These are phyloP conservation scores for Pseudochromis fuscus DNA, from an alignment of 2,797 vertebrate species.

Conservation along the genomic window DNA sequence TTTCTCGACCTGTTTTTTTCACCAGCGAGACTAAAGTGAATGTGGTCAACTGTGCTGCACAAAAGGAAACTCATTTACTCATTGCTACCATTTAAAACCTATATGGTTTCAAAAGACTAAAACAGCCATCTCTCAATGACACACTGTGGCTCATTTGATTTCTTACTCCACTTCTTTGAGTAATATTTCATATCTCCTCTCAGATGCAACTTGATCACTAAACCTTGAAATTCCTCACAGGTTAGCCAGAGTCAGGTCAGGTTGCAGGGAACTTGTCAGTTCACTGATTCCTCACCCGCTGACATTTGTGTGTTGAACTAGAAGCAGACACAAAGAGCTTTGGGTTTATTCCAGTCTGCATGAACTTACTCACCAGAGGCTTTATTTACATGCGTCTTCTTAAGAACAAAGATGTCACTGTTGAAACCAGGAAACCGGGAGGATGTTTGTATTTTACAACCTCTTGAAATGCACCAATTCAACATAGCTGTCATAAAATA, in stretches of 20 bases:
- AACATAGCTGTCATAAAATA: no score
- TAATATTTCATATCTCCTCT: slow-evolving; percentile 52
- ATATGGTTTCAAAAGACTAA: slow-evolving; percentile 13
- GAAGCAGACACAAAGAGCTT: slow-evolving; percentile 51
- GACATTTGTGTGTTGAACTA: slow-evolving; percentile 59
- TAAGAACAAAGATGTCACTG: slow-evolving; percentile 32
- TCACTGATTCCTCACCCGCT: slow-evolving; percentile 44
- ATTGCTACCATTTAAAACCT: neutral
- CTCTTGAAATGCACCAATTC: neutral
- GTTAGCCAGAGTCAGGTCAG: slow-evolving; percentile 55
- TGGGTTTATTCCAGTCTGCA: slow-evolving; percentile 32
- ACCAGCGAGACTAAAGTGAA: neutral
- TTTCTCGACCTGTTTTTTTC: slow-evolving; percentile 23
- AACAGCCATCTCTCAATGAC: neutral
- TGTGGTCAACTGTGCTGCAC: slow-evolving; percentile 2
- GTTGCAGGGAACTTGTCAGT: slow-evolving; percentile 55
- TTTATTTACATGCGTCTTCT: slow-evolving; percentile 39
- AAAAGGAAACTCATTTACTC: slow-evolving; percentile 30
- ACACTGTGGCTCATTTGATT: no score
- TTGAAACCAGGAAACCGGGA: slow-evolving; percentile 20
- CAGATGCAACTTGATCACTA: slow-evolving; percentile 43
- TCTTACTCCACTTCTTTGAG: slow-evolving; percentile 17
- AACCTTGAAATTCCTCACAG: slow-evolving; percentile 69
- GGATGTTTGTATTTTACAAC: neutral
- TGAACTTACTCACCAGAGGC: slow-evolving; percentile 25